These are phyloP conservation scores for Bruchidius siliquastri DNA, from an alignment of 2,888 invertebrate genomes.

Conservation along the genomic window DNA sequence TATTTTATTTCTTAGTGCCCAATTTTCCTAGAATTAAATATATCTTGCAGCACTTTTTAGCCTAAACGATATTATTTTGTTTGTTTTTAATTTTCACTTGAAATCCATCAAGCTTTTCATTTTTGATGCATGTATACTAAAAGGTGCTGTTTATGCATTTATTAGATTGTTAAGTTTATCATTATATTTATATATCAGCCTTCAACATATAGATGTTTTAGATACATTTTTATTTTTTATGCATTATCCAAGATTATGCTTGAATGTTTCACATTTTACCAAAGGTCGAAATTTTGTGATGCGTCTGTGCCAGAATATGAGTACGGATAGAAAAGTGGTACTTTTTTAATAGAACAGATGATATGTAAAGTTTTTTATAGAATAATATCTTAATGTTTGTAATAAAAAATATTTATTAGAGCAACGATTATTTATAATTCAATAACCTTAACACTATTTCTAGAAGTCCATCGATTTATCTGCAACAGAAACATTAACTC, in stretches of 20 bases:
- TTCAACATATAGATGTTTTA: neutral
- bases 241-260: conserved; percentile 11
- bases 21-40: neutral
- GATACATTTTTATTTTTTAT: conserved; percentile 2
- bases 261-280: conserved; percentile 12
- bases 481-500: neutral
- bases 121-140: neutral
- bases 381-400: neutral
- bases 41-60: neutral
- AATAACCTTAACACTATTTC: neutral
- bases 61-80: neutral
- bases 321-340: conserved; percentile 1
- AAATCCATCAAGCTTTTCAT: neutral
- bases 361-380: neutral
- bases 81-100: neutral
- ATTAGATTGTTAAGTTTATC: neutral
- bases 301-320: conserved; percentile 26
- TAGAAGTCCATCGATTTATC: neutral
- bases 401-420: neutral
- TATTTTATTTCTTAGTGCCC: neutral
- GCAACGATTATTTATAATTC: neutral
- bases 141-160: neutral
- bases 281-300: conserved; percentile 29
- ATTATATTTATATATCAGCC: neutral
- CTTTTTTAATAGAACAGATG: conserved; percentile 8